Evolutionary conservation across 2,113 vertebrate genomes (phyloP).

Genomic region (Thinocorus orbignyianus): DNA sequence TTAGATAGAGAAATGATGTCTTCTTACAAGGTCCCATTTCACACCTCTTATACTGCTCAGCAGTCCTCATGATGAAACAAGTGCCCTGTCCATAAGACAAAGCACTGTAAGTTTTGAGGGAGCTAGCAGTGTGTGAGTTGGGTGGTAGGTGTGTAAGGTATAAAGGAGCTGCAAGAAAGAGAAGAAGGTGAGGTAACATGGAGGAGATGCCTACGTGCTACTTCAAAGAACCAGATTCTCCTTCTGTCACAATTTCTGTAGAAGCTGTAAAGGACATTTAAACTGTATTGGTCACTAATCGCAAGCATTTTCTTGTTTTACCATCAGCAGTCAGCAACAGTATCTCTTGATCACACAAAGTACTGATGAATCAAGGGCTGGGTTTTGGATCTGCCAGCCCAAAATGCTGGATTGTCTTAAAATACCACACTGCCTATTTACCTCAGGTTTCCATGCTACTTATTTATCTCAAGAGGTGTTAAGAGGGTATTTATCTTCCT

Average conservation of each 20-base stretch:
- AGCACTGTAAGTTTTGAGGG: not conserved
- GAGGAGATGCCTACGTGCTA: not conserved
- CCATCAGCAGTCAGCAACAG: not conserved
- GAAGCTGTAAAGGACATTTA: not conserved
- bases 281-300: not conserved
- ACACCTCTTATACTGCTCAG: not conserved
- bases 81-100: not conserved
- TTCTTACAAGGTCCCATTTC: not conserved
- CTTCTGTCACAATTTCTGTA: not conserved
- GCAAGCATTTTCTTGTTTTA: not conserved
- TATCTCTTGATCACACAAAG: not conserved
- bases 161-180: not conserved
- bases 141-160: not conserved
- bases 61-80: not conserved
- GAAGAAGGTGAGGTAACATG: not conserved
- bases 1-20: not conserved
- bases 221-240: not conserved
- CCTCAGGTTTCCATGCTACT: not conserved
- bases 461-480: not conserved
- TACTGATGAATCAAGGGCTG: not conserved
- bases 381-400: not conserved
- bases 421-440: not conserved
- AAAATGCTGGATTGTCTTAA: not conserved
- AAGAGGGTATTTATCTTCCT: not conserved
- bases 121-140: not conserved